Conservation (phyloP, 2,113 vertebrate genomes). For the Cynopterus brachyotis region DNA sequence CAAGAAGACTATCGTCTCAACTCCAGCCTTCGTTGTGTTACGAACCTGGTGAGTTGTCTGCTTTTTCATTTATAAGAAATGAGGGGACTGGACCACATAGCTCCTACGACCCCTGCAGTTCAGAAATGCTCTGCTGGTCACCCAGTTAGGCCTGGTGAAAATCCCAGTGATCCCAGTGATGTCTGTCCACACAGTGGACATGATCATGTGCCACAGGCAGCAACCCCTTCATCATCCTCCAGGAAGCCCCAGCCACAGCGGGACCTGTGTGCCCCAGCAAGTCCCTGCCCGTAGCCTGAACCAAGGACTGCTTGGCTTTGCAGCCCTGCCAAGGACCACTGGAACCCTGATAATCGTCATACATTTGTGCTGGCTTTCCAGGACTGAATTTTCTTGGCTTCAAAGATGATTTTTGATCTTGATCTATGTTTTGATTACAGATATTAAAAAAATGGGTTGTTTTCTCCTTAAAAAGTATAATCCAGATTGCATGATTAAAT, state of each 20-base stretch:
- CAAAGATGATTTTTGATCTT: not conserved
- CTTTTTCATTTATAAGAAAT: not conserved
- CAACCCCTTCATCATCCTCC: not conserved
- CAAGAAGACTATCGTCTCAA: not conserved
- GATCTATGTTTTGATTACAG: slow-evolving; percentile 19
- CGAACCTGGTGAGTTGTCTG: not conserved
- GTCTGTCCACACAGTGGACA: not conserved
- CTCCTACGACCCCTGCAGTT: not conserved
- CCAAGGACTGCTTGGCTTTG: not conserved
- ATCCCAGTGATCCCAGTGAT: not conserved
- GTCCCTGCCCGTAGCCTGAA: not conserved
- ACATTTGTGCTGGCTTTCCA: not conserved
- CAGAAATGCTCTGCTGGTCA: not conserved
- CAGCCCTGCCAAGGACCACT: not conserved
- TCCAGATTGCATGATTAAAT: not conserved
- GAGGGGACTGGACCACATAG: not conserved
- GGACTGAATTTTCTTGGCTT: not conserved
- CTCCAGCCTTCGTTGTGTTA: not conserved
- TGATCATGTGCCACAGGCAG: not conserved
- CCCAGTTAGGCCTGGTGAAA: not conserved
- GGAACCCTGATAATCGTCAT: not conserved
- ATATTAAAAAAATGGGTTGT: slow-evolving; percentile 13
- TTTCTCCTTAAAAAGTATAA: not conserved
- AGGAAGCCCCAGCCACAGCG: not conserved
- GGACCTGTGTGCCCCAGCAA: not conserved